These are phyloP conservation scores for Hypotaenidia philippensis DNA, from an alignment of 2,797 vertebrate species.

Conservation along the genomic window DNA sequence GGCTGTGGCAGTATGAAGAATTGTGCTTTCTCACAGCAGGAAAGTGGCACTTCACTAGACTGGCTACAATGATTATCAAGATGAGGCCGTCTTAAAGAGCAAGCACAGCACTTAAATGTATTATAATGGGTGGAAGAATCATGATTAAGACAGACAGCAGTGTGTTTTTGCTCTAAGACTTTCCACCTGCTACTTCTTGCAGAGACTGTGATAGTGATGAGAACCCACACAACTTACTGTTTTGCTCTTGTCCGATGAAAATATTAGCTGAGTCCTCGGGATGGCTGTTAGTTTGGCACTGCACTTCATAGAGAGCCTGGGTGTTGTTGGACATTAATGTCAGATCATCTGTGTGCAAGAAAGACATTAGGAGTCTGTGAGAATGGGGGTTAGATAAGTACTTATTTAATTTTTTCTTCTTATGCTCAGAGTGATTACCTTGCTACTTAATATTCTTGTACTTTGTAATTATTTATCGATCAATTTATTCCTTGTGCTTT, in stretches of 20 bases:
- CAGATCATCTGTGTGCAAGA: constrained; percentile 40
- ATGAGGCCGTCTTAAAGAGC: constrained; percentile 41
- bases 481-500: constrained; percentile 44
- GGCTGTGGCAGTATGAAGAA: constrained; percentile 38
- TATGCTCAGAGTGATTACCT: constrained; percentile 25
- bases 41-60: constrained; percentile 15
- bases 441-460: constrained; percentile 57
- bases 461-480: constrained; percentile 6
- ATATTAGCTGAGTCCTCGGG: neutral
- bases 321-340: neutral
- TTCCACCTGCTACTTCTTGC: constrained; percentile 2
- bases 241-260: neutral
- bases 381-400: constrained; percentile 54
- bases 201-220: neutral
- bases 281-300: neutral
- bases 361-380: constrained; percentile 4
- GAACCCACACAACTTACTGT: neutral
- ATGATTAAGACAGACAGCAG: neutral
- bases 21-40: constrained; percentile 39
- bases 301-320: neutral
- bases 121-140: constrained; percentile 17
- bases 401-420: constrained; percentile 41
- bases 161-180: neutral
- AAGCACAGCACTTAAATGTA: constrained; percentile 28
- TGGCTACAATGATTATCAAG: constrained; percentile 15